Evolutionary conservation across 2,888 invertebrate genomes (phyloP).

Genomic region (Chaitophorus viminalis): DNA sequence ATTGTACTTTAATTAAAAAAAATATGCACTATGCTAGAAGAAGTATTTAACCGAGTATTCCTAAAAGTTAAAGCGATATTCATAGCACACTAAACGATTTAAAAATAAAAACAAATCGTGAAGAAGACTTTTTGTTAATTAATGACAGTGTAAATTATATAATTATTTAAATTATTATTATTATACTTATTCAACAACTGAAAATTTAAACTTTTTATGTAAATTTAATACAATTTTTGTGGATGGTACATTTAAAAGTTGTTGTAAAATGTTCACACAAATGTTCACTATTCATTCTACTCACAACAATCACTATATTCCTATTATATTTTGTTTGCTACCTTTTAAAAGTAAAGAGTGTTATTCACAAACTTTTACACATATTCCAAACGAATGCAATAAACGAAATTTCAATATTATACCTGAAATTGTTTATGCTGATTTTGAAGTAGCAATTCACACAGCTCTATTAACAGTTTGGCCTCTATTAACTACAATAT

Average conservation of each 20-base stretch:
- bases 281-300: conserved; percentile 73
- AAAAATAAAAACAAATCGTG: conserved; percentile 6
- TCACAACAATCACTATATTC: conserved; percentile 64
- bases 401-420: conserved; percentile 34
- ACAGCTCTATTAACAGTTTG: conserved; percentile 22
- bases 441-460: conserved; percentile 20
- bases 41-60: conserved; percentile 9
- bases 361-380: conserved; percentile 48
- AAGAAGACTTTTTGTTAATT: conserved; percentile 34
- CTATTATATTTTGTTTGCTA: conserved; percentile 58
- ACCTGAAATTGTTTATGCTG: too few relatives aligned
- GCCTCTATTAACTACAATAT: background rate
- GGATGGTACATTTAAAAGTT: too few relatives aligned
- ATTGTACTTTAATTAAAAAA: too few relatives aligned
- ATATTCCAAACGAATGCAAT: conserved; percentile 31
- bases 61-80: conserved; percentile 19
- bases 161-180: too few relatives aligned
- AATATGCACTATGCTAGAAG: conserved; percentile 8
- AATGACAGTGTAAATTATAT: conserved; percentile 40
- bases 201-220: conserved; percentile 48
- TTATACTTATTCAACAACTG: conserved; percentile 18
- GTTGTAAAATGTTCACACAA: conserved; percentile 62
- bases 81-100: conserved; percentile 15
- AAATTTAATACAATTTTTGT: conserved; percentile 23
- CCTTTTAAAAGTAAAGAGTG: conserved; percentile 22